phyloP scores from a whole-genome alignment of 1,140 invertebrate species.

The Daktulosphaira vitifoliae region DNA sequence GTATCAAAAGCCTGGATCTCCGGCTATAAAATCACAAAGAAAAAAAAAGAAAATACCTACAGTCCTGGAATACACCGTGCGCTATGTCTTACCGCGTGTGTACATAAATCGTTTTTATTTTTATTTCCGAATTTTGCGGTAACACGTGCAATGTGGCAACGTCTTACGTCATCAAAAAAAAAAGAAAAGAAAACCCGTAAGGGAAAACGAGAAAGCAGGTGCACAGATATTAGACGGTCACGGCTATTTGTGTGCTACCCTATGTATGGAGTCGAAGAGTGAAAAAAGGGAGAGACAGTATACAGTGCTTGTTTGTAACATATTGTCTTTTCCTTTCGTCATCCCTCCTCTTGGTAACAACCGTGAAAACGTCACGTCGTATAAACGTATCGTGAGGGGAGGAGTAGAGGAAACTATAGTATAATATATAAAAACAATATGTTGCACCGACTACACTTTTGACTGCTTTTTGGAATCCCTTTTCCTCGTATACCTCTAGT shows the following conservation, averaged over 20 bases:
- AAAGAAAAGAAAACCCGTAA: neutral
- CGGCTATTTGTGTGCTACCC: constrained; percentile 19
- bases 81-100: neutral
- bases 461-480: constrained; percentile 26
- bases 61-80: too few species aligned
- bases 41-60: constrained; percentile 7
- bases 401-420: neutral
- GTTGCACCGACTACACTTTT: constrained; percentile 26
- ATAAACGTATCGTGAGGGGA: neutral
- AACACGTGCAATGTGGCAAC: constrained; percentile 20
- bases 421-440: constrained; percentile 30
- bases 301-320: constrained; percentile 28
- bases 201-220: constrained; percentile 10
- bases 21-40: constrained; percentile 17
- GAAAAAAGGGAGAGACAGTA: neutral
- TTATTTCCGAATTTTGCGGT: constrained; percentile 31
- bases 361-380: constrained; percentile 32
- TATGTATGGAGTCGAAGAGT: neutral
- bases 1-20: neutral
- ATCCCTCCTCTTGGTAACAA: constrained; percentile 24
- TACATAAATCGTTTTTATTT: constrained; percentile 33
- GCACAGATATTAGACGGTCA: constrained; percentile 33
- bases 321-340: constrained; percentile 15
- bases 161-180: constrained; percentile 31
- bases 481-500: neutral